These are phyloP conservation scores for Pachycephus smyrnensis DNA, from an alignment of 2,888 invertebrate species.

Conservation along the genomic window DNA sequence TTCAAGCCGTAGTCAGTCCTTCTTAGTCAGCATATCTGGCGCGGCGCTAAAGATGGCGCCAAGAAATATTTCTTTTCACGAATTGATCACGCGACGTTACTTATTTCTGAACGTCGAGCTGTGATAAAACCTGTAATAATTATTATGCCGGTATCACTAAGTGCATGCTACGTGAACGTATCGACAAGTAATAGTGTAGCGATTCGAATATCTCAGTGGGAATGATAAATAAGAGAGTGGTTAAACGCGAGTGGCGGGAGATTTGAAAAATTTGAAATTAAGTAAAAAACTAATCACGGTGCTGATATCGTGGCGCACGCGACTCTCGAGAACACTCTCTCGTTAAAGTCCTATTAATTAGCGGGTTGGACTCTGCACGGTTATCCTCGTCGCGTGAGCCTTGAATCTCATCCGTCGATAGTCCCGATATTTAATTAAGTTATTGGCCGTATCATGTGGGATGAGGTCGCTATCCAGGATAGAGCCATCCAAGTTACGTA, in stretches of 20 bases:
- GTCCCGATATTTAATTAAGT: conserved; percentile 42
- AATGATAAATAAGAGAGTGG: not conserved
- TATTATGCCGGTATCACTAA: not conserved
- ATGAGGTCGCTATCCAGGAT: not conserved
- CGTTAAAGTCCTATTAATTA: conserved; percentile 47
- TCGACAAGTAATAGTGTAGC: not conserved
- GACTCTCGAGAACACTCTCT: conserved; percentile 1
- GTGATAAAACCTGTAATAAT: not conserved
- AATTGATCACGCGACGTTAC: not conserved
- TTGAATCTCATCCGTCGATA: conserved; percentile 6
- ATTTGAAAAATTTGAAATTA: not conserved
- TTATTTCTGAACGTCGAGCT: not conserved
- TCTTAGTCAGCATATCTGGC: not conserved
- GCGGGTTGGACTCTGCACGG: conserved; percentile 15
- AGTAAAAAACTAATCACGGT: not conserved
- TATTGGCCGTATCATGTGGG: conserved; percentile 29
- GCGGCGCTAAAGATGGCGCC: not conserved
- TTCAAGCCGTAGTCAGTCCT: not conserved
- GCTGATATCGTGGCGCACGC: not conserved
- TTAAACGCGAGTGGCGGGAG: not conserved
- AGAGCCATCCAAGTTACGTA: not conserved
- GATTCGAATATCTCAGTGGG: not conserved
- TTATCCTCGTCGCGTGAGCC: not conserved
- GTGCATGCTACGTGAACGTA: not conserved
- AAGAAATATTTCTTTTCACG: not conserved